Evolutionary conservation across 2,888 invertebrate genomes (phyloP), one percentile per base, ranked within the genome.

Genomic region (Chrysopilus asiliformis): DNA sequence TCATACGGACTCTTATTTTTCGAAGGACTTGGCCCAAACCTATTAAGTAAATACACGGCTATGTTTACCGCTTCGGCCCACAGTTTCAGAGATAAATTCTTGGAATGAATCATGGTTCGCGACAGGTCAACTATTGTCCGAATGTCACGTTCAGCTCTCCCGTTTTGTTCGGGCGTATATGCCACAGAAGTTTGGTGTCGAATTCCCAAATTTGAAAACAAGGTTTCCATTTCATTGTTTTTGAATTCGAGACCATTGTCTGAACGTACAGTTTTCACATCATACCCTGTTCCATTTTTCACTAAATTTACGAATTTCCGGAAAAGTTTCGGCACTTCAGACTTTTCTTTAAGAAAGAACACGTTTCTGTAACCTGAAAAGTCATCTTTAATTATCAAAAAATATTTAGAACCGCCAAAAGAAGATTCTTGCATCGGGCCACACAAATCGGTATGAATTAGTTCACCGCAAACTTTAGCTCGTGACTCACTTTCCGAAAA

Each of bases 41-140:
- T 41, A 34, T 58, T 60, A 4, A 59, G 40, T 18, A 56, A 37
- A 38, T 52, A 57, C 2, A 50, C 49, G 9, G 53, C 54, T 34
- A 50, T 53, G 4, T 51, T 47, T 1, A 57, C 49, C 4, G 58
- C 59, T 44, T 61, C 59, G 4, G 56, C 57, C 59, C 57, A 60
- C 6, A 55, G 44, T n/a, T 45, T 44, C 17, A 45, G 35, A 18
- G 39, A 27, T 7, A 53, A 25, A 1, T 46, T 49, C 39, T 39
- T 45, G 5, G 37, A 35, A 39, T 47, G 41, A 17, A 47, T 38
- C 39, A 49, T 43, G 8, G 45, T 22, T 26, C 55, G 42, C 14
- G 51, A 52, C 14, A 51, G 47, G 43, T 57, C 56, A 5, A 56
- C 46, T 12, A 56, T 43, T 28, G 51, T 57, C 34, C 53, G 43